phyloP scores from a whole-genome alignment of 2,797 vertebrate genomes.

The Enteromius afrohamiltoni region DNA sequence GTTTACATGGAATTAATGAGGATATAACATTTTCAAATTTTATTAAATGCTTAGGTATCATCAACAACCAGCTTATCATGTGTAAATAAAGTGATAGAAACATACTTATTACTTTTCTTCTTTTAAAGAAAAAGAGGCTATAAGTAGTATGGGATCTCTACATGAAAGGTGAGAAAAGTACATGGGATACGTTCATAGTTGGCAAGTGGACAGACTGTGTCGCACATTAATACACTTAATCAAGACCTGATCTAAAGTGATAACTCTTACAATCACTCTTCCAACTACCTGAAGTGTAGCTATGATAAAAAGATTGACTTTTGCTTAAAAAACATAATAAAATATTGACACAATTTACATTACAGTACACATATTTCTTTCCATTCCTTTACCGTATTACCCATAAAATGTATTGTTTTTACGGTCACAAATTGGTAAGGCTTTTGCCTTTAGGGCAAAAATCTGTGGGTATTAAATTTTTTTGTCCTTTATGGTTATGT shows the following conservation, averaged over 20 bases:
- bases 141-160: slow-evolving; percentile 78
- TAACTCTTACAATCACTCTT: slow-evolving; percentile 76
- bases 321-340: slow-evolving; percentile 69
- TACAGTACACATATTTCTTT: slow-evolving; percentile 78
- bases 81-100: slow-evolving; percentile 86
- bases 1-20: slow-evolving; percentile 61
- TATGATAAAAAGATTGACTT: slow-evolving; percentile 80
- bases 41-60: slow-evolving; percentile 86
- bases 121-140: slow-evolving; percentile 74
- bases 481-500: slow-evolving; percentile 27
- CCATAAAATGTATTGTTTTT: slow-evolving; percentile 66
- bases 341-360: slow-evolving; percentile 79
- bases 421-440: slow-evolving; percentile 38
- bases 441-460: slow-evolving; percentile 12
- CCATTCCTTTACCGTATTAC: slow-evolving; percentile 74
- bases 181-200: slow-evolving; percentile 74
- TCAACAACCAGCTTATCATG: slow-evolving; percentile 81
- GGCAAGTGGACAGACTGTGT: slow-evolving; percentile 79
- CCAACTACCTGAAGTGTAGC: slow-evolving; percentile 75
- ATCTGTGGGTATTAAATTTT: background rate
- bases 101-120: slow-evolving; percentile 76
- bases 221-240: slow-evolving; percentile 81
- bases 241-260: slow-evolving; percentile 77
- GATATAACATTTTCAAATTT: slow-evolving; percentile 77
- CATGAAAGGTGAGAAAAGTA: slow-evolving; percentile 70